Percentiles rank a stretch among this genome's conserved stretches.
Evolutionary conservation across 2,113 vertebrate species (phyloP).

Genomic region (Caretta caretta): DNA sequence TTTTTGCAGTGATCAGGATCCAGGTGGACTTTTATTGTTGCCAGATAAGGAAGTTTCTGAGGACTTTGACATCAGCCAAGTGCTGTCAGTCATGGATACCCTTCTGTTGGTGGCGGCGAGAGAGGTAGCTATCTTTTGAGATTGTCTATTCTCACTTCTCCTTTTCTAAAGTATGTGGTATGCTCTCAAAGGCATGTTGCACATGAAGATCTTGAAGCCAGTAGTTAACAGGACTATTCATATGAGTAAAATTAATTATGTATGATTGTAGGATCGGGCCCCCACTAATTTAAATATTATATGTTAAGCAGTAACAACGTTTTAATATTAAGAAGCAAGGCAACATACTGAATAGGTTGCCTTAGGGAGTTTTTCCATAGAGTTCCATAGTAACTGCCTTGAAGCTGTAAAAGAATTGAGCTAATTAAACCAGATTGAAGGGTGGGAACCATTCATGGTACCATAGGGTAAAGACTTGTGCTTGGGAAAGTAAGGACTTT

Average conservation of each 20-base stretch:
- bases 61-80: slow-evolving; percentile 85
- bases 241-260: not conserved
- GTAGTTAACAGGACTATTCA: not conserved
- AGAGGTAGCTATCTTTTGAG: slow-evolving; percentile 82
- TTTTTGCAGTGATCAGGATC: slow-evolving; percentile 89
- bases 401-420: not conserved
- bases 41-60: slow-evolving; percentile 88
- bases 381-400: not conserved
- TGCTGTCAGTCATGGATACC: slow-evolving; percentile 91
- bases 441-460: not conserved
- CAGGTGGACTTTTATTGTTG: slow-evolving; percentile 91
- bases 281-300: not conserved
- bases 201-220: not conserved
- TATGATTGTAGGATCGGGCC: not conserved
- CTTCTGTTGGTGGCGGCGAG: slow-evolving; percentile 89
- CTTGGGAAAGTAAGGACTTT: not conserved
- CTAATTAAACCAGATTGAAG: not conserved
- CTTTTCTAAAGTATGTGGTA: not conserved
- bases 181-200: not conserved
- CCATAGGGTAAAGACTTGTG: not conserved
- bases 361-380: not conserved
- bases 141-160: not conserved
- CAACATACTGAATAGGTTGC: not conserved
- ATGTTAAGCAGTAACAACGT: not conserved
- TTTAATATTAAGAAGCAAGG: not conserved